Percentiles rank a stretch among this genome's conserved stretches.
Conservation (phyloP, 2,113 vertebrate species). For the Myodes glareolus region DNA sequence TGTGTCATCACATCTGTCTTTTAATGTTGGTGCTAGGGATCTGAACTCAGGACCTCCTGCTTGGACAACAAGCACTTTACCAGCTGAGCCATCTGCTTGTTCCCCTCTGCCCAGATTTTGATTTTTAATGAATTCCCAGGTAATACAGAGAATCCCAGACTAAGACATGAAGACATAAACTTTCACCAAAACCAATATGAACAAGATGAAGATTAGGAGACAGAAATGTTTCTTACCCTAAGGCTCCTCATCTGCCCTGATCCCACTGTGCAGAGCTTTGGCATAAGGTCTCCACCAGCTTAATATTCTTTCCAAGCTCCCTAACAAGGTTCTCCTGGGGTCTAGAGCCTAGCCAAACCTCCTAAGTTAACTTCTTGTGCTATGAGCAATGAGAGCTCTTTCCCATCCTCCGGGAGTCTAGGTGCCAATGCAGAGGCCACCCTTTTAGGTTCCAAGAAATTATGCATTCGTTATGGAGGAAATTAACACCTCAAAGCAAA, state of each 20-base stretch:
- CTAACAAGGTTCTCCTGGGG: not conserved
- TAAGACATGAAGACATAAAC: not conserved
- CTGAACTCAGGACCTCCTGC: not conserved
- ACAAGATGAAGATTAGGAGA: not conserved
- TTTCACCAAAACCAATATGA: not conserved
- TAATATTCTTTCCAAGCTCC: not conserved
- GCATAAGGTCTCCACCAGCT: too few relatives aligned
- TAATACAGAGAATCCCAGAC: not conserved
- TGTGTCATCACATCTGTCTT: not conserved
- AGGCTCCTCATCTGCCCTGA: not conserved
- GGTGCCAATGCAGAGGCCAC: conserved; percentile 75
- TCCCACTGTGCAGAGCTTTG: not conserved
- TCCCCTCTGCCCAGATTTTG: not conserved
- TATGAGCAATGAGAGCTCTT: conserved; percentile 72
- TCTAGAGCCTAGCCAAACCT: not conserved
- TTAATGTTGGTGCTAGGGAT: not conserved
- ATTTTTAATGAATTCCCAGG: not conserved
- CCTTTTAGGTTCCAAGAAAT: conserved; percentile 87
- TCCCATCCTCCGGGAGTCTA: conserved; percentile 78
- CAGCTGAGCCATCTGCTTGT: not conserved
- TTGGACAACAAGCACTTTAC: not conserved
- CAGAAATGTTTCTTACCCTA: not conserved
- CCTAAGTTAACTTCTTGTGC: conserved; percentile 61
- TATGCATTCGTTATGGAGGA: conserved; percentile 86
- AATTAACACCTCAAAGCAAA: conserved; percentile 91